A percentile compares a stretch with the other conserved stretches of the same genome.
These are phyloP conservation scores for Drosophila repleta DNA, from an alignment of 1,140 invertebrate species.

Conservation along the genomic window DNA sequence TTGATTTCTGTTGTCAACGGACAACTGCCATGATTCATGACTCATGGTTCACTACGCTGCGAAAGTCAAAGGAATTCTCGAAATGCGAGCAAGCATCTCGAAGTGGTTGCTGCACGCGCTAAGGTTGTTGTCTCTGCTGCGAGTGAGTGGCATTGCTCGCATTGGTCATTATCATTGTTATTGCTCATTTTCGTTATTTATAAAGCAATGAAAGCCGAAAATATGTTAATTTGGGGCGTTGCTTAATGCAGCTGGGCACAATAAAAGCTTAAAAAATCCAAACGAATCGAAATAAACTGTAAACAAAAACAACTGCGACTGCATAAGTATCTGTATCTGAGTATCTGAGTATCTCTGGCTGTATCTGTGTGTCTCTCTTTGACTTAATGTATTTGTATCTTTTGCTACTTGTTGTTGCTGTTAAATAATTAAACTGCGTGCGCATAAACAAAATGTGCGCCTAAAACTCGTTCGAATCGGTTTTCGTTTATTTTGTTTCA, in stretches of 20 bases:
- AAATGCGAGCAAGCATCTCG: not conserved
- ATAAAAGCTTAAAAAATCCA: slow-evolving; percentile 4
- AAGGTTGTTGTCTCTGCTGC: slow-evolving; percentile 12
- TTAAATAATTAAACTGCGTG: slow-evolving; percentile 46
- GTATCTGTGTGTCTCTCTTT: slow-evolving; percentile 21
- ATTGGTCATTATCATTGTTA: not conserved
- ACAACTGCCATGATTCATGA: too few species aligned
- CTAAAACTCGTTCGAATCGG: slow-evolving; percentile 63
- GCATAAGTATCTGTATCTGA: slow-evolving; percentile 6
- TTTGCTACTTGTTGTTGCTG: slow-evolving; percentile 17
- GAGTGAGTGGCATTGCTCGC: not conserved
- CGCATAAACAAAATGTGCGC: slow-evolving; percentile 18
- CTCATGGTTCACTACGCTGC: too few species aligned
- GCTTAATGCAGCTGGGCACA: slow-evolving; percentile 8
- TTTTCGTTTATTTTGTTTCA: slow-evolving; percentile 42
- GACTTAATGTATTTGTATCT: slow-evolving; percentile 28
- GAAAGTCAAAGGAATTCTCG: not conserved
- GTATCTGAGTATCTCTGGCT: slow-evolving; percentile 20
- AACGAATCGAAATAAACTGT: slow-evolving; percentile 18
- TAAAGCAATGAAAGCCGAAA: not conserved
- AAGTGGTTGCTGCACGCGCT: slow-evolving; percentile 21
- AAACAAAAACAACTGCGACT: slow-evolving; percentile 46
- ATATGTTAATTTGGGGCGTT: slow-evolving; percentile 23
- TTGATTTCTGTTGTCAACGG: too few species aligned
- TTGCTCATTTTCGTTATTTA: not conserved